Evolutionary conservation across 2,888 invertebrate species (phyloP), one percentile per base, ranked within the genome.

Genomic region (Yponomeuta evonymella): DNA sequence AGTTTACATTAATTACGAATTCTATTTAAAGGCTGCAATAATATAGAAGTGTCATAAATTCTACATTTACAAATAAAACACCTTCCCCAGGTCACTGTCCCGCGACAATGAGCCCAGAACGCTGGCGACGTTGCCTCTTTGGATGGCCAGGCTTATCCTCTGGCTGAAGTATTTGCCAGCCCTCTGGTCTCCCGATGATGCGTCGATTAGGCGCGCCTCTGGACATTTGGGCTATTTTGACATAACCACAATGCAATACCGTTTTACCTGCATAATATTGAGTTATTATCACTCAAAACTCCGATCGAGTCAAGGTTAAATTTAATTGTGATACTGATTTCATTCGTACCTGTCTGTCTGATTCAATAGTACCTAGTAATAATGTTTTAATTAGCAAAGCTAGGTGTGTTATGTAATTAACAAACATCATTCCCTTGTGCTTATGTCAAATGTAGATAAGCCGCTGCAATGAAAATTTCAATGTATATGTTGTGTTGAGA

Each of bases 271-370:
- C 69, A 69, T 69, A 58, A 69, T 69, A 48, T 15, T 33, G 23
- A n/a, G 29, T 69, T 58, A 48, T 68, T 69, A 69, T 3, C 69
- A 69, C 30, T 67, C 67, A 11, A 51, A 51, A 33, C 58, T 51
- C 30, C 29, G 58, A 10, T 51, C 58, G 11, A 33, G 30, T 15
- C 69, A 69, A 69, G 69, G 69, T 69, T 69, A 69, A 62, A 12
- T n/a, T 58, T 69, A 58, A 69, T 51, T 69, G 48, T 23, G 58
- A 69, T 51, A 58, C 36, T 67, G 10, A 48, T 69, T 69, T 69
- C 67, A 48, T 36, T 36, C 43, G 67, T n/a, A 67, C 43, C 4
- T 58, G 15, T 65, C 65, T 65, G 29, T 30, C 65, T 33, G 30
- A 30, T 65, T 33, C 65, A 65, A 65, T 67, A 67, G 67, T 5